Conservation (phyloP, 2,797 vertebrate genomes). For the Sebastes goodei region DNA sequence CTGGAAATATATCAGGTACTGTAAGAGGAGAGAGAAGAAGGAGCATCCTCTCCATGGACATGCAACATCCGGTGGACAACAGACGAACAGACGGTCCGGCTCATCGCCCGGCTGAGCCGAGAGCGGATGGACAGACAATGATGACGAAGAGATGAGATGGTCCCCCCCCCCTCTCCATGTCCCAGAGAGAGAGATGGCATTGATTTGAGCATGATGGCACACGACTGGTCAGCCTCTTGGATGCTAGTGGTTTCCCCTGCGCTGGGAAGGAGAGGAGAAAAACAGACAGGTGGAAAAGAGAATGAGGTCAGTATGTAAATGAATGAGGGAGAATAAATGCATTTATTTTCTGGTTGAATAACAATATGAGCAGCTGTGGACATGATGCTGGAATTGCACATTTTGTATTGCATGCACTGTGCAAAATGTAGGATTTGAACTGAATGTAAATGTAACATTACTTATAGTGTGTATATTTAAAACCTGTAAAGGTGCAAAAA, state of each 20-base stretch:
- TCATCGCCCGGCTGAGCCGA: constrained; percentile 60
- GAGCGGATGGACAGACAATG: constrained; percentile 66
- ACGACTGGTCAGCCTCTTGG: constrained; percentile 90
- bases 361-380: not conserved
- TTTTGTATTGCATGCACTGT: not conserved
- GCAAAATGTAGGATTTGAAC: not conserved
- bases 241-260: constrained; percentile 89
- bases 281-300: not conserved
- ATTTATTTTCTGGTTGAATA: not conserved
- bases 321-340: not conserved
- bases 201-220: constrained; percentile 93
- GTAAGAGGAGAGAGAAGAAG: constrained; percentile 74
- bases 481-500: not conserved
- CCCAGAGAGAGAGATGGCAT: constrained; percentile 76
- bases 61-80: constrained; percentile 91
- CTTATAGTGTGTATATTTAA: not conserved
- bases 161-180: constrained; percentile 52
- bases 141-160: constrained; percentile 72
- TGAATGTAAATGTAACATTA: not conserved
- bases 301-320: not conserved
- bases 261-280: constrained; percentile 64
- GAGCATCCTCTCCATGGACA: constrained; percentile 88
- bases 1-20: constrained; percentile 77
- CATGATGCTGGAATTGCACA: not conserved
- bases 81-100: constrained; percentile 75